Evolutionary conservation across 2,888 invertebrate genomes (phyloP).

Genomic region (Perithous albicinctus): DNA sequence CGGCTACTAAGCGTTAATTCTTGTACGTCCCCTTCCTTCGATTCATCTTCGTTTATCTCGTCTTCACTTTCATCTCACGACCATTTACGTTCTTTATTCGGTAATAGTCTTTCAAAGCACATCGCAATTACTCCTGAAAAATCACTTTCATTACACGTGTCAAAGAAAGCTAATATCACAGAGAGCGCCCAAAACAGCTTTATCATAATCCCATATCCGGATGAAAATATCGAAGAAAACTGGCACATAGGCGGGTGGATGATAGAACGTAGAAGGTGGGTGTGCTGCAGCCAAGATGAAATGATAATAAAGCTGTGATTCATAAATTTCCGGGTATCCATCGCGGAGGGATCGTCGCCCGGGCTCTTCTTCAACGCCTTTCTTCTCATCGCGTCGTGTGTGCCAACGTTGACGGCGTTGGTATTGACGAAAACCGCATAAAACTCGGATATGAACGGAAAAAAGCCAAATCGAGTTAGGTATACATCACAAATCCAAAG

Average conservation of each 20-base stretch:
- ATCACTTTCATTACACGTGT: slow-evolving; percentile 35
- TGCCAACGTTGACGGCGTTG: slow-evolving; percentile 25
- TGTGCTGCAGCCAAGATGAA: slow-evolving; percentile 21
- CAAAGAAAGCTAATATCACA: background rate
- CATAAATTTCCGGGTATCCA: slow-evolving; percentile 49
- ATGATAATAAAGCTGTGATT: slow-evolving; percentile 48
- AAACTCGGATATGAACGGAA: slow-evolving; percentile 24
- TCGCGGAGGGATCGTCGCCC: slow-evolving; percentile 6
- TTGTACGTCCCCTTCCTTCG: background rate
- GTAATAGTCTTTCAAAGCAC: slow-evolving; percentile 12
- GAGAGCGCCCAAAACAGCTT: slow-evolving; percentile 31
- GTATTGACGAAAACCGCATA: slow-evolving; percentile 38
- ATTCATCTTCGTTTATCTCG: background rate
- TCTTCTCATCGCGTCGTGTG: slow-evolving; percentile 28
- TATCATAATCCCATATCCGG: slow-evolving; percentile 46
- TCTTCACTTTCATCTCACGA: slow-evolving; percentile 10
- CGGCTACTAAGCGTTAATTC: background rate
- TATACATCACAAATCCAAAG: slow-evolving; percentile 38
- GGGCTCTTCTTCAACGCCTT: background rate
- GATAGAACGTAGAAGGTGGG: slow-evolving; percentile 5
- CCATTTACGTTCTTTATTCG: background rate
- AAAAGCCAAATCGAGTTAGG: slow-evolving; percentile 40
- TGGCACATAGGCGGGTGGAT: slow-evolving; percentile 9
- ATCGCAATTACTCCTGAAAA: slow-evolving; percentile 16
- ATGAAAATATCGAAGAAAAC: slow-evolving; percentile 34